Conservation (phyloP, 2,888 invertebrate species). For the Erebia epiphron region DNA sequence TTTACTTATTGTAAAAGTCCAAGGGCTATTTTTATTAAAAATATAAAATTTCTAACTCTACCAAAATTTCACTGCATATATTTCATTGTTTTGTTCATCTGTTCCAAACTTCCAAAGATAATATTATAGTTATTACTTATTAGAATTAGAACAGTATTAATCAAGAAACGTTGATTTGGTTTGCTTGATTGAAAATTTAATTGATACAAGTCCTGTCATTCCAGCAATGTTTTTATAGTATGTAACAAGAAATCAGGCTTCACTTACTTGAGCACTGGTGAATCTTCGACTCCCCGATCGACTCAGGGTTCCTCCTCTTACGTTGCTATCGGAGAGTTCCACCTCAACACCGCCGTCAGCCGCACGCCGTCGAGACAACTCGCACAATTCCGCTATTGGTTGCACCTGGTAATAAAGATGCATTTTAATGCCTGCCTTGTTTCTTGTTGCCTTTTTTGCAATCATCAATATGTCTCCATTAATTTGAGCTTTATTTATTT, state of each 20-base stretch:
- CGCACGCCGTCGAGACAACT: conserved; percentile 90
- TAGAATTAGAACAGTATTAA: too few relatives aligned
- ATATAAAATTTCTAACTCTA: too few relatives aligned
- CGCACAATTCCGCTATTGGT: conserved; percentile 95
- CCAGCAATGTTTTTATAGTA: too few relatives aligned
- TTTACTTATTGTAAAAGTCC: too few relatives aligned
- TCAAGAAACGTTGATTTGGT: too few relatives aligned
- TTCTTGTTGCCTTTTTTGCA: background rate
- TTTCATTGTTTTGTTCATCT: too few relatives aligned
- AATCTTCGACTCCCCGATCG: conserved; percentile 92
- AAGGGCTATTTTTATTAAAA: too few relatives aligned
- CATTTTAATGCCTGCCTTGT: conserved; percentile 12
- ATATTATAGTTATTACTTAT: too few relatives aligned
- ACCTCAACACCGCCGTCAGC: conserved; percentile 85
- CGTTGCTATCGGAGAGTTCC: conserved; percentile 85
- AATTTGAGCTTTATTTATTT: background rate
- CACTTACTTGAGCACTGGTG: conserved; percentile 84
- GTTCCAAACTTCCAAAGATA: too few relatives aligned
- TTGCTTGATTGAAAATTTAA: too few relatives aligned
- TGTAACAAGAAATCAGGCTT: background rate
- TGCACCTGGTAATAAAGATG: conserved; percentile 87
- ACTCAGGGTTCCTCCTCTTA: conserved; percentile 89
- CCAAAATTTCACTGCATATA: too few relatives aligned
- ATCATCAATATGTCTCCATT: background rate
- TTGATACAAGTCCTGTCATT: too few relatives aligned